phyloP scores from a whole-genome alignment of 2,797 vertebrate genomes.

The Mallotus villosus region DNA sequence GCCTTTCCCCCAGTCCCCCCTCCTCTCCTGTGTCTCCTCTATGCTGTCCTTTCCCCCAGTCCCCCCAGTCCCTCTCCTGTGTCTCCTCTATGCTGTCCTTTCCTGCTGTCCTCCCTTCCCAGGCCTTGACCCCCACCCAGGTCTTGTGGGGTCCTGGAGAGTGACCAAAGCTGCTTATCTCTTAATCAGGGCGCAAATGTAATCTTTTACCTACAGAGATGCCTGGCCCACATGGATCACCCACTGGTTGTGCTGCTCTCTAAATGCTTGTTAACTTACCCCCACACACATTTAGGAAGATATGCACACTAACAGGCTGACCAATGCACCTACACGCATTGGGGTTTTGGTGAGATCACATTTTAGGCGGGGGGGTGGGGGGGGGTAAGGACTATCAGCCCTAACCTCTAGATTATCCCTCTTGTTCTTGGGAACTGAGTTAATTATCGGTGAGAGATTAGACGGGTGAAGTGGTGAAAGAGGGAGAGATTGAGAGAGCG shows the following conservation, averaged over 20 bases:
- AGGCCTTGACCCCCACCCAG: not conserved
- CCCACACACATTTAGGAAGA: not conserved
- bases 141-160: slow-evolving; percentile 39
- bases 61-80: slow-evolving; percentile 45
- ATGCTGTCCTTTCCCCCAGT: slow-evolving; percentile 35
- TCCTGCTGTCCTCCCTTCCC: slow-evolving; percentile 19
- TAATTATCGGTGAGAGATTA: too few relatives aligned
- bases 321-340: too few relatives aligned
- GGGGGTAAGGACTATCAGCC: too few relatives aligned
- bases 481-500: slow-evolving; percentile 4
- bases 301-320: not conserved
- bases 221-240: too few relatives aligned
- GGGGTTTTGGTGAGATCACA: too few relatives aligned
- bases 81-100: too few relatives aligned
- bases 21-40: slow-evolving; percentile 44
- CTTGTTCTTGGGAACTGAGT: too few relatives aligned
- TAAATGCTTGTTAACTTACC: not conserved
- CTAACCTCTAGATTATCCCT: too few relatives aligned
- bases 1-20: too few relatives aligned
- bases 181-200: slow-evolving; percentile 66
- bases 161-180: slow-evolving; percentile 69
- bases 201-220: slow-evolving; percentile 62
- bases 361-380: too few relatives aligned
- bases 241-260: not conserved
- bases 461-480: not conserved